Percentiles rank a stretch among this genome's conserved stretches.
Conservation (phyloP, 2,113 vertebrate genomes). For the Chlorocebus sabaeus region DNA sequence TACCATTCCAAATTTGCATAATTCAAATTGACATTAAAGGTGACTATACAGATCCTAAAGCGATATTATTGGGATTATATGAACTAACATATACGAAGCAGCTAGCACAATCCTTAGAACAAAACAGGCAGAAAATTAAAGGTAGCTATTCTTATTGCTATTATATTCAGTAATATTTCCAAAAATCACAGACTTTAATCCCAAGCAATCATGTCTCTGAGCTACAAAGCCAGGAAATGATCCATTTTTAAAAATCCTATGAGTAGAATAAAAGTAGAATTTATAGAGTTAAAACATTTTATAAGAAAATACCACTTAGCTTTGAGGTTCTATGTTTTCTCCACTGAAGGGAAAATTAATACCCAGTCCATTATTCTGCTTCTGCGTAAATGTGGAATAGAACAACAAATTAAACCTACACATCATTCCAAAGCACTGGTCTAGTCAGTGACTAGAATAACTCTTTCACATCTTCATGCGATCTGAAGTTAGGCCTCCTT, state of each 20-base stretch:
- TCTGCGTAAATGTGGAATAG: background rate
- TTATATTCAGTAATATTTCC: background rate
- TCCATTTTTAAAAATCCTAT: background rate
- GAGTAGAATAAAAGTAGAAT: conserved; percentile 16
- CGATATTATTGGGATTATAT: background rate
- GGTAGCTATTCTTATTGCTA: background rate
- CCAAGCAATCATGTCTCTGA: background rate
- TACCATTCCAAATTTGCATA: background rate
- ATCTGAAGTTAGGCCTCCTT: background rate
- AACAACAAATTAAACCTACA: conserved; percentile 5
- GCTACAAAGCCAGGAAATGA: background rate
- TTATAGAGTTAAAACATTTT: background rate
- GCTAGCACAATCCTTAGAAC: background rate
- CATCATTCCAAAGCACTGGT: background rate
- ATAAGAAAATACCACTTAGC: background rate
- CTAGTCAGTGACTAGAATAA: background rate
- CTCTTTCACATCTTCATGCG: background rate
- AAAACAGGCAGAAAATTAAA: conserved; percentile 23
- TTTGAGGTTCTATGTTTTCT: conserved; percentile 30
- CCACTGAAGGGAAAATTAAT: background rate
- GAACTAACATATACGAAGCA: background rate
- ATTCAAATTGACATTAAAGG: conserved; percentile 10
- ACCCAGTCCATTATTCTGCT: background rate
- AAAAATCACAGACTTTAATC: background rate
- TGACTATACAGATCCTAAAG: background rate